A percentile compares a stretch with the other conserved stretches of the same genome.
These are phyloP conservation scores for Meleagris gallopavo DNA, from an alignment of 2,113 vertebrate species.

Conservation along the genomic window DNA sequence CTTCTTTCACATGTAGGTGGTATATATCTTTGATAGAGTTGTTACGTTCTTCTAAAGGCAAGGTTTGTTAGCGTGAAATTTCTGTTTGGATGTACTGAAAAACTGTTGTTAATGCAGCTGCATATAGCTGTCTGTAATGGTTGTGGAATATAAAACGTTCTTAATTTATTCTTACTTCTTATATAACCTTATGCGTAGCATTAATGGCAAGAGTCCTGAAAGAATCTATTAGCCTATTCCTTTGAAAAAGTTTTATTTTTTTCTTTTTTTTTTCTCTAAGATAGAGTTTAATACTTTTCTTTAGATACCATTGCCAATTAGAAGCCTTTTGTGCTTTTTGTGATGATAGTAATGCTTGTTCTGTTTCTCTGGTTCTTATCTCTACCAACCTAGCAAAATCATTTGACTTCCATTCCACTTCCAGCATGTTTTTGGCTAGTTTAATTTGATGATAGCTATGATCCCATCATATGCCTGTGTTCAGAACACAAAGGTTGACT, in stretches of 20 bases:
- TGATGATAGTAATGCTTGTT: not conserved
- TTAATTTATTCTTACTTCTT: not conserved
- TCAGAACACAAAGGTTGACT: not conserved
- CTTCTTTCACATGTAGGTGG: not conserved
- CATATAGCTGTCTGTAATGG: not conserved
- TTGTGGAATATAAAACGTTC: not conserved
- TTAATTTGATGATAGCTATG: not conserved
- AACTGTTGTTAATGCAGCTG: not conserved
- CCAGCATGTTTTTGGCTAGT: not conserved
- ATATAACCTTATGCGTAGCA: not conserved
- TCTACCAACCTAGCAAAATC: not conserved
- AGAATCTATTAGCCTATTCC: not conserved
- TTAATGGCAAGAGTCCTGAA: not conserved
- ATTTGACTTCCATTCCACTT: not conserved
- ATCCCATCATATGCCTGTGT: not conserved
- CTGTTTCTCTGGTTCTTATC: not conserved
- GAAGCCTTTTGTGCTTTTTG: not conserved
- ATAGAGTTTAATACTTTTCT: not conserved
- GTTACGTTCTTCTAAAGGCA: not conserved
- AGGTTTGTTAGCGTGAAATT: not conserved
- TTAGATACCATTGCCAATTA: not conserved
- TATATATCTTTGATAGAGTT: not conserved
- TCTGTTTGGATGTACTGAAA: not conserved
- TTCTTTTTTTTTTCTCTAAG: not conserved
- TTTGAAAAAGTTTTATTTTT: not conserved